A percentile compares a stretch with the other conserved stretches of the same genome.
These are phyloP conservation scores for Micronycteris hirsuta DNA, from an alignment of 2,113 vertebrate genomes.

Conservation along the genomic window DNA sequence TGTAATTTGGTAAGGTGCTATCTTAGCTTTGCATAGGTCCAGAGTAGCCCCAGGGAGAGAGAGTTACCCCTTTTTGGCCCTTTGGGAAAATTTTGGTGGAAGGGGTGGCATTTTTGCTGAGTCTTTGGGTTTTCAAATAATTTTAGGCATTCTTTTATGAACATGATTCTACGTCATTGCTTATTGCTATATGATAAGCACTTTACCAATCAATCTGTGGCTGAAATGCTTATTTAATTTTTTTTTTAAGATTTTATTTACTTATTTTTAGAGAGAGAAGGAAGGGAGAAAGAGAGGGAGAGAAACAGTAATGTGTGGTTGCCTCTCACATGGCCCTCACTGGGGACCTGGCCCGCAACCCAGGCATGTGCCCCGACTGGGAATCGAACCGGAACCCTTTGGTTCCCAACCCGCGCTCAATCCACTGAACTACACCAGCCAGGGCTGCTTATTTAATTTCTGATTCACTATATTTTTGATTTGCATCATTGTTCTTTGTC, in stretches of 20 bases:
- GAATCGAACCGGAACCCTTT: too few species aligned
- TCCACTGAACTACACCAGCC: too few species aligned
- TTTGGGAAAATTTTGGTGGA: not conserved
- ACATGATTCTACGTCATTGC: not conserved
- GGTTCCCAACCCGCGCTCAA: too few species aligned
- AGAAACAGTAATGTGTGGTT: too few species aligned
- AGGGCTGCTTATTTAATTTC: not conserved
- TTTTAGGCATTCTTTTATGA: conserved; percentile 25
- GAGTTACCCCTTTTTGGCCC: not conserved
- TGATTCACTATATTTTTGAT: not conserved
- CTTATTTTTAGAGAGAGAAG: too few species aligned
- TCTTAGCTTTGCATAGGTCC: not conserved
- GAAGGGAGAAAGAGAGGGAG: too few species aligned
- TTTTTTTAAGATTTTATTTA: too few species aligned
- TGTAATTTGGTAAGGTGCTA: not conserved
- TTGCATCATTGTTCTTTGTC: not conserved
- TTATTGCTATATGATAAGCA: conserved; percentile 3
- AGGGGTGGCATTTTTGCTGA: not conserved
- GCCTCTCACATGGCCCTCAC: too few species aligned
- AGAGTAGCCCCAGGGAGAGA: not conserved
- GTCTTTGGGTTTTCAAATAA: not conserved
- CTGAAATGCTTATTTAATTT: not conserved
- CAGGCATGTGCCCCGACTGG: too few species aligned
- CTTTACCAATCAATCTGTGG: not conserved
- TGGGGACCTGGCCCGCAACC: too few species aligned